Evolutionary conservation across 2,888 invertebrate species (phyloP).

Genomic region (Microplitis manilae): DNA sequence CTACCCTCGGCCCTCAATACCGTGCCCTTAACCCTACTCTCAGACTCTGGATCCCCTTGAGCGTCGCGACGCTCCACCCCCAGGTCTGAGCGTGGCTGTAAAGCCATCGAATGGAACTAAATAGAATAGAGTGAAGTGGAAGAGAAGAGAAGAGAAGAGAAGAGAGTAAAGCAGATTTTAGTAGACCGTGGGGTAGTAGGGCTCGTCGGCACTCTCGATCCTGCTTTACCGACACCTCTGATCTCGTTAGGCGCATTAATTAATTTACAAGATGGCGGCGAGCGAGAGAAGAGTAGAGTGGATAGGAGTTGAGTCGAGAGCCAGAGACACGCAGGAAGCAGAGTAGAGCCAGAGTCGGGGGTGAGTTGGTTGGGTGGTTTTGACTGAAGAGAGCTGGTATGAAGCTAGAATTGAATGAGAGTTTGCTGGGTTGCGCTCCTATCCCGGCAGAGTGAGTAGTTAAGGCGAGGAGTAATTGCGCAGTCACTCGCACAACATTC

Average conservation of each 20-base stretch:
- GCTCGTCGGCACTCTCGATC: slow-evolving; percentile 55
- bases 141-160: slow-evolving; percentile 12
- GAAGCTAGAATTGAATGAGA: neutral
- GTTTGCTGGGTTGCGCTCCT: neutral
- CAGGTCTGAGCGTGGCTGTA: neutral
- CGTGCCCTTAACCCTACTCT: slow-evolving; percentile 35
- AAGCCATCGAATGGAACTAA: slow-evolving; percentile 35
- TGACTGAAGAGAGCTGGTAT: neutral
- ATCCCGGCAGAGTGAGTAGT: neutral
- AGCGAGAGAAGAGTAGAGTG: neutral
- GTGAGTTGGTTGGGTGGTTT: neutral
- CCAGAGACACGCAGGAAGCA: neutral
- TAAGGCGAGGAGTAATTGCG: slow-evolving; percentile 17
- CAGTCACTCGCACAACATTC: slow-evolving; percentile 18
- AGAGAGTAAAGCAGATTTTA: neutral
- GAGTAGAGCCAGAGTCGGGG: neutral
- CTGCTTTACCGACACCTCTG: slow-evolving; percentile 68
- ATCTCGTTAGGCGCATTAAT: slow-evolving; percentile 47
- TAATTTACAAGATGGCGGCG: slow-evolving; percentile 47
- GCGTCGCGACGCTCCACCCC: slow-evolving; percentile 16
- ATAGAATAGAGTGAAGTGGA: neutral
- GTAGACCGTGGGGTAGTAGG: neutral
- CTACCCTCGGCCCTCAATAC: slow-evolving; percentile 10
- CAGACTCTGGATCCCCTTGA: slow-evolving; percentile 33
- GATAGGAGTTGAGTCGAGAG: neutral